A percentile compares a stretch with the other conserved stretches of the same genome.
These are phyloP conservation scores for Cabera pusaria DNA, from an alignment of 2,888 invertebrate genomes.

Conservation along the genomic window DNA sequence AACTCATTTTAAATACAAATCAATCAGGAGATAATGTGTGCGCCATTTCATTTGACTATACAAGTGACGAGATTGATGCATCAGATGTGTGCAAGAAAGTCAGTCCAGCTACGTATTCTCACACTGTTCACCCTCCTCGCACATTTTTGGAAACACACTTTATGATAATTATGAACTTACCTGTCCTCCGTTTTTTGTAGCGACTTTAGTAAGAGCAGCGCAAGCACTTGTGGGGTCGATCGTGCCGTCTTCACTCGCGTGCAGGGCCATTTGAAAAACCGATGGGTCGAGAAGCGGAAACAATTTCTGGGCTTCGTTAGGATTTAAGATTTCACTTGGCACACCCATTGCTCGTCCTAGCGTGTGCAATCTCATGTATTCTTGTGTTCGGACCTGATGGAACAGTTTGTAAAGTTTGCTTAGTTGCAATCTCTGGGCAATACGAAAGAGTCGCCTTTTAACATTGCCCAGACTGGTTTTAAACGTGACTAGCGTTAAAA, in stretches of 20 bases:
- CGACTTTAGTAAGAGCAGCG: constrained; percentile 88
- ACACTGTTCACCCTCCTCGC: too few species aligned
- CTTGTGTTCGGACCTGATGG: constrained; percentile 91
- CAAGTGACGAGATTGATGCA: too few species aligned
- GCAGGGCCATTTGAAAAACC: constrained; percentile 89
- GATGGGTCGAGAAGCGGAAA: constrained; percentile 90
- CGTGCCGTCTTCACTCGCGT: constrained; percentile 91
- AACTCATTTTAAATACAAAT: too few species aligned
- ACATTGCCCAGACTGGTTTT: too few species aligned
- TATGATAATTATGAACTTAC: constrained; percentile 55
- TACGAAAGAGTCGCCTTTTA: too few species aligned
- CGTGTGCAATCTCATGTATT: constrained; percentile 91
- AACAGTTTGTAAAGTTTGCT: too few species aligned
- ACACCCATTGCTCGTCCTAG: constrained; percentile 91
- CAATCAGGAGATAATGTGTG: too few species aligned
- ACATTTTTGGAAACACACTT: not conserved
- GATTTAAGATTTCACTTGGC: constrained; percentile 88
- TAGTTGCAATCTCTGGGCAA: too few species aligned
- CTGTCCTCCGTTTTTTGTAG: constrained; percentile 87
- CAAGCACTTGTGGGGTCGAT: constrained; percentile 94
- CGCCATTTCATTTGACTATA: too few species aligned
- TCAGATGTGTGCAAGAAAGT: too few species aligned
- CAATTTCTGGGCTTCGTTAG: constrained; percentile 88
- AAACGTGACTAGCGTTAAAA: too few species aligned
- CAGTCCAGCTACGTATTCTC: too few species aligned